Percentiles rank a stretch among this genome's conserved stretches.
These are phyloP conservation scores for Eulithis prunata DNA, from an alignment of 2,888 invertebrate species.

Conservation along the genomic window DNA sequence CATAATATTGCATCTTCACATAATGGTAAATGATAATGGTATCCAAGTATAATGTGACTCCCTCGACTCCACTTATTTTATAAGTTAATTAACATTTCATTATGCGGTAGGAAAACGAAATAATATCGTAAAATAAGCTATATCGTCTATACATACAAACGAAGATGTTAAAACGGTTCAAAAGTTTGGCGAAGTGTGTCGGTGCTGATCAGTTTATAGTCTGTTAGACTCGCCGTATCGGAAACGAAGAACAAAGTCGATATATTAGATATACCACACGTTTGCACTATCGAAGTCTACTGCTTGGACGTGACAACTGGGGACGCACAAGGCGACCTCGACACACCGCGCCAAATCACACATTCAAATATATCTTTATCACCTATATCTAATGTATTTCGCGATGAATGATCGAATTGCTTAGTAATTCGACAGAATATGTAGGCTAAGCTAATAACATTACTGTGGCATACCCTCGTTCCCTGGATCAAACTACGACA, in stretches of 20 bases:
- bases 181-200: slow-evolving; percentile 61
- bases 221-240: slow-evolving; percentile 62
- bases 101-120: slow-evolving; percentile 82
- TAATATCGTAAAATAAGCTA: slow-evolving; percentile 81
- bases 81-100: slow-evolving; percentile 78
- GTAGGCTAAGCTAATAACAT: slow-evolving; percentile 75
- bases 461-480: slow-evolving; percentile 72
- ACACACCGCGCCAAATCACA: slow-evolving; percentile 63
- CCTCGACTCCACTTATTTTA: slow-evolving; percentile 72
- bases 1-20: slow-evolving; percentile 71
- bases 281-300: slow-evolving; percentile 51
- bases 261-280: slow-evolving; percentile 73
- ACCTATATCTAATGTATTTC: slow-evolving; percentile 77
- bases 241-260: slow-evolving; percentile 53
- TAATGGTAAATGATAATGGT: slow-evolving; percentile 71
- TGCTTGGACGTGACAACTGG: slow-evolving; percentile 62
- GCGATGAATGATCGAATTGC: slow-evolving; percentile 84
- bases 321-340: slow-evolving; percentile 56
- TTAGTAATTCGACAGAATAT: slow-evolving; percentile 74
- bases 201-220: slow-evolving; percentile 68
- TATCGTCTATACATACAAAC: slow-evolving; percentile 79
- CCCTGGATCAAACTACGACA: slow-evolving; percentile 69
- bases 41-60: slow-evolving; percentile 73
- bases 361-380: slow-evolving; percentile 75
- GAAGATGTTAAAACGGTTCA: slow-evolving; percentile 76